These are phyloP conservation scores for Chiroxiphia lanceolata DNA, from an alignment of 2,797 vertebrate species.

Conservation along the genomic window DNA sequence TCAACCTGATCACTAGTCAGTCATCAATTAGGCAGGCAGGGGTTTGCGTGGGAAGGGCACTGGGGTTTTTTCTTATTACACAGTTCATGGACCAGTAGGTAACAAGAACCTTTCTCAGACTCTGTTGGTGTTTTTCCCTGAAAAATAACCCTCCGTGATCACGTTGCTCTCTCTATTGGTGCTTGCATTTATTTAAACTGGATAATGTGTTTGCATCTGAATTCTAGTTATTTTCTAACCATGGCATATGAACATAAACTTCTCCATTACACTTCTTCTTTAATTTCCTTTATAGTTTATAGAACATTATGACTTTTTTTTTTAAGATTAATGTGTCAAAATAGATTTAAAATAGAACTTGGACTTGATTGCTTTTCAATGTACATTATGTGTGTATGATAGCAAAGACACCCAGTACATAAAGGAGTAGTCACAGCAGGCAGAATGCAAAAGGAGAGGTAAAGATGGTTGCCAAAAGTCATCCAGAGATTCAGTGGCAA, in stretches of 20 bases:
- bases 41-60: neutral
- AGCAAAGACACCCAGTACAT: neutral
- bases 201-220: neutral
- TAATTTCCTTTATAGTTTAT: neutral
- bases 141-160: neutral
- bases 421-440: neutral
- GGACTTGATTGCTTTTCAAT: neutral
- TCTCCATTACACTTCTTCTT: neutral
- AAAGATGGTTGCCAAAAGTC: neutral
- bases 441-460: neutral
- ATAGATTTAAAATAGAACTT: neutral
- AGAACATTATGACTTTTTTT: neutral
- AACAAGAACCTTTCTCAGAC: neutral
- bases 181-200: neutral
- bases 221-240: neutral
- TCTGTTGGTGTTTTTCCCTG: neutral
- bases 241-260: neutral
- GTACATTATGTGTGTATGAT: neutral
- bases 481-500: neutral
- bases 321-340: neutral
- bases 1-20: neutral
- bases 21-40: neutral
- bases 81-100: neutral
- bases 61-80: neutral
- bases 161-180: neutral